Percentiles rank a stretch among this genome's conserved stretches.
These are phyloP conservation scores for Tapirus terrestris DNA, from an alignment of 2,113 vertebrate genomes.

Conservation along the genomic window DNA sequence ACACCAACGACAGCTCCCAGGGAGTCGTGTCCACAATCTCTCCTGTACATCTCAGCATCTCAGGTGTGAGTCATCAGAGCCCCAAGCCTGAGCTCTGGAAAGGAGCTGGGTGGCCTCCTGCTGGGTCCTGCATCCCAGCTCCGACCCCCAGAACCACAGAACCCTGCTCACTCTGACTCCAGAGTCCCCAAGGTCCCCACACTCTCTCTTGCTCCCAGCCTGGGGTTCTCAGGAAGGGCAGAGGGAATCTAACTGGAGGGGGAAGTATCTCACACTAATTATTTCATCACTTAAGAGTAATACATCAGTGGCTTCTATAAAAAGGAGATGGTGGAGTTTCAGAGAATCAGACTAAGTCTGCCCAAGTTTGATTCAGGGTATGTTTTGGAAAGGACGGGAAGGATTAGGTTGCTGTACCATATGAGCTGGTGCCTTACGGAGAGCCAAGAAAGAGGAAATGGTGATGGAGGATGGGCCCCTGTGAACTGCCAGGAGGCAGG, in stretches of 20 bases:
- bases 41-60: background rate
- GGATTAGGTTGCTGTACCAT: background rate
- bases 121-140: background rate
- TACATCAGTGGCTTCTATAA: background rate
- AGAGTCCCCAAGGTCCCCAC: background rate
- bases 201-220: background rate
- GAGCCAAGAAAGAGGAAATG: background rate
- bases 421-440: background rate
- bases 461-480: background rate
- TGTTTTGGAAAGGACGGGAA: background rate
- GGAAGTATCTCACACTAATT: background rate
- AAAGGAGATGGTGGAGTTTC: background rate
- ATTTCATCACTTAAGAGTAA: background rate
- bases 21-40: constrained; percentile 46
- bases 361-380: background rate
- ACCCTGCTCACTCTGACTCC: background rate
- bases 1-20: background rate
- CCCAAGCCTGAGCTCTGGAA: background rate
- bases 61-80: background rate
- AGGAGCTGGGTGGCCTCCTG: background rate
- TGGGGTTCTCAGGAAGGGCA: background rate
- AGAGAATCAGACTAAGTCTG: background rate
- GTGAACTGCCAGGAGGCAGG: background rate
- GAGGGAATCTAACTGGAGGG: background rate
- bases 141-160: background rate